A percentile compares a stretch with the other conserved stretches of the same genome.
phyloP scores from a whole-genome alignment of 2,888 invertebrate species.

The Encarsia formosa region DNA sequence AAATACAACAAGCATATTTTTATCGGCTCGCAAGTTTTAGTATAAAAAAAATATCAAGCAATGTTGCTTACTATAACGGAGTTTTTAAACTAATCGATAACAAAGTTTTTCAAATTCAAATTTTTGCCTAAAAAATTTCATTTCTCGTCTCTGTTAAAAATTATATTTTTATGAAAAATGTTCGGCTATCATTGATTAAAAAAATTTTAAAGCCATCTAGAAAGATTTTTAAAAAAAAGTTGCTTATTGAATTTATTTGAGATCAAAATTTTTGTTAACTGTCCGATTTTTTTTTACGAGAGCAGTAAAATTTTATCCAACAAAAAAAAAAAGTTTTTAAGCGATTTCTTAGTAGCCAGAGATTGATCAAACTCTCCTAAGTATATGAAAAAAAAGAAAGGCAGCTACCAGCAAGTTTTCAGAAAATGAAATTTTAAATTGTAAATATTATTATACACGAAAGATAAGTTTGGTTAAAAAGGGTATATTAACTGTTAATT shows the following conservation, averaged over 20 bases:
- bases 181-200: background rate
- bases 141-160: background rate
- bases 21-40: conserved; percentile 18
- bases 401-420: conserved; percentile 11
- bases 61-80: no score
- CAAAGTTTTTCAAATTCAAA: no score
- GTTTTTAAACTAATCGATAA: no score
- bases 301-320: conserved; percentile 9
- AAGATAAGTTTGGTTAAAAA: conserved; percentile 20
- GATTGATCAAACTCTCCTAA: conserved; percentile 17
- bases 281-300: conserved; percentile 9
- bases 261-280: conserved; percentile 14
- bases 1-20: conserved; percentile 30
- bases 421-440: conserved; percentile 20
- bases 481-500: conserved; percentile 24
- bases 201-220: no score
- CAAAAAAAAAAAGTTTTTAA: conserved; percentile 4
- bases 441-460: conserved; percentile 2
- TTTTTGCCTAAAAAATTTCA: no score
- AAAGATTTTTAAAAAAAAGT: no score
- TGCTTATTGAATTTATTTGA: no score
- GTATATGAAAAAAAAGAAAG: background rate
- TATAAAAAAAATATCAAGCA: background rate
- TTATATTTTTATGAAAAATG: background rate
- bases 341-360: conserved; percentile 18